A percentile compares a stretch with the other conserved stretches of the same genome.
Evolutionary conservation across 2,888 invertebrate genomes (phyloP).

Genomic region (Spodoptera picta): DNA sequence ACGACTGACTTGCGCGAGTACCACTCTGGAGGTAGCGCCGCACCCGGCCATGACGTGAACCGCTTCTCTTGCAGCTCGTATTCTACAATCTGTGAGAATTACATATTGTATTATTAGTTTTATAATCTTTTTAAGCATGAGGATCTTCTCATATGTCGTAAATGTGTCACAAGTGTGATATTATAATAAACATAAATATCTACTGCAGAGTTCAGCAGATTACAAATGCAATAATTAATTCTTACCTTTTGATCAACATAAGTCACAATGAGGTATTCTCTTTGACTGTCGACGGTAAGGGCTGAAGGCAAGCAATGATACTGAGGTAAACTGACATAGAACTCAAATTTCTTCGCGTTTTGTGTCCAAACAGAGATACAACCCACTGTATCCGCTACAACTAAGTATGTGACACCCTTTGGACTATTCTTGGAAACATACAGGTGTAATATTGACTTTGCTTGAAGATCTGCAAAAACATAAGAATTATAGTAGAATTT

Average conservation of each 20-base stretch:
- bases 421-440: slow-evolving; percentile 65
- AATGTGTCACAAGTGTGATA: too few species aligned
- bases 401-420: slow-evolving; percentile 84
- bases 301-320: slow-evolving; percentile 92
- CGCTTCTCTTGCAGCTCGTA: slow-evolving; percentile 90
- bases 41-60: slow-evolving; percentile 90
- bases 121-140: too few species aligned
- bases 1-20: slow-evolving; percentile 88
- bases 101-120: too few species aligned
- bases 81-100: slow-evolving; percentile 90
- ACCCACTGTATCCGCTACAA: slow-evolving; percentile 90
- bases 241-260: slow-evolving; percentile 94
- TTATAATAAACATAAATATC: too few species aligned
- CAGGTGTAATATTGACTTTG: slow-evolving; percentile 85
- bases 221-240: background rate
- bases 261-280: slow-evolving; percentile 90
- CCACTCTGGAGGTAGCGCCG: slow-evolving; percentile 89
- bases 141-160: too few species aligned
- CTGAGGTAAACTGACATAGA: slow-evolving; percentile 90
- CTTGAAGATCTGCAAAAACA: slow-evolving; percentile 85
- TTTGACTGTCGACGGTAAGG: slow-evolving; percentile 90
- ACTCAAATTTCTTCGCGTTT: slow-evolving; percentile 72
- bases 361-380: slow-evolving; percentile 91
- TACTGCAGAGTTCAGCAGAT: background rate
- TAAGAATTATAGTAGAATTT: too few species aligned